A percentile compares a stretch with the other conserved stretches of the same genome.
These are phyloP conservation scores for Drosophila hawaiiensis DNA, from an alignment of 2,888 invertebrate genomes.

Conservation along the genomic window DNA sequence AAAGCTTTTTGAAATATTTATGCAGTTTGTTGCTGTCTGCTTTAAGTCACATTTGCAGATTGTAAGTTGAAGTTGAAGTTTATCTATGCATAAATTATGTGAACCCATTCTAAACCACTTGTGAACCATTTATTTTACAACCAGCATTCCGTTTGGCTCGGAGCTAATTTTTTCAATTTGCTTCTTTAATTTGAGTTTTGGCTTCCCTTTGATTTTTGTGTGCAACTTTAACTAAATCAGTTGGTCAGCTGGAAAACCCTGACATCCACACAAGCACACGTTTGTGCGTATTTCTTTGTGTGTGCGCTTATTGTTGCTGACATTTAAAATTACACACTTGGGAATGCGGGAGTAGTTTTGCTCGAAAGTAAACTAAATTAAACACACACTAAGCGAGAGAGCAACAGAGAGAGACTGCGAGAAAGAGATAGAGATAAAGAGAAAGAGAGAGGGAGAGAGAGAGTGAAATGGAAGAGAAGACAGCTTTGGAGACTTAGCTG, in stretches of 20 bases:
- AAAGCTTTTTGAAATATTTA: slow-evolving; percentile 11
- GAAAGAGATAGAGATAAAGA: neutral
- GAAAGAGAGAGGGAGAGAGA: neutral
- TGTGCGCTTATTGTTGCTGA: slow-evolving; percentile 71
- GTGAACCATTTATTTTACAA: neutral
- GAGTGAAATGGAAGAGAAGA: neutral
- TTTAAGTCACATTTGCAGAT: slow-evolving; percentile 33
- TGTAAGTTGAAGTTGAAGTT: slow-evolving; percentile 1
- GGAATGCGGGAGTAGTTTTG: slow-evolving; percentile 69
- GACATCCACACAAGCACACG: slow-evolving; percentile 12
- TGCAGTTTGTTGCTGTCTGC: neutral
- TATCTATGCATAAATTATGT: neutral
- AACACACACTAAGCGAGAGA: slow-evolving; percentile 41
- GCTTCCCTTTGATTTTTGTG: neutral
- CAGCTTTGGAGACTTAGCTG: neutral
- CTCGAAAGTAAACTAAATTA: slow-evolving; percentile 79
- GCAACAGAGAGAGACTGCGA: neutral
- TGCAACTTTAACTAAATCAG: slow-evolving; percentile 60
- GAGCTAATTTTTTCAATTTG: neutral
- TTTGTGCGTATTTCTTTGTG: slow-evolving; percentile 12
- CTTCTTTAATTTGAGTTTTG: slow-evolving; percentile 1
- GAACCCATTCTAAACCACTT: neutral
- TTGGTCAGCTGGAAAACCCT: slow-evolving; percentile 16
- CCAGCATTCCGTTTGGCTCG: neutral
- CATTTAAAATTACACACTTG: slow-evolving; percentile 79